phyloP scores from a whole-genome alignment of 1,140 invertebrate genomes.

The Phortica variegata region DNA sequence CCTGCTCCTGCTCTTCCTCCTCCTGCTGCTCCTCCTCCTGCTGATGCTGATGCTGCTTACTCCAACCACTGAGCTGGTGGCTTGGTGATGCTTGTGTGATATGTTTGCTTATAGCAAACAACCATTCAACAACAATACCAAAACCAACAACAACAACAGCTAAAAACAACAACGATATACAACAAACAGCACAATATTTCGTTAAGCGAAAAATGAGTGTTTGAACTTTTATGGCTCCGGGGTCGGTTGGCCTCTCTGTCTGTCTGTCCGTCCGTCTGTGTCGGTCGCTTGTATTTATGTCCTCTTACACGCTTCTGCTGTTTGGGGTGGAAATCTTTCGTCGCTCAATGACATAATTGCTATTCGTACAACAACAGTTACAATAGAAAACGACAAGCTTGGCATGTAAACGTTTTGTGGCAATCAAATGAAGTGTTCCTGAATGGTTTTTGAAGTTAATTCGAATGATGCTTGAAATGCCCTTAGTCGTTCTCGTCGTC shows the following conservation, averaged over 20 bases:
- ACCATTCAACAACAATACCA: background rate
- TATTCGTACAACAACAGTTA: conserved; percentile 53
- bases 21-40: no score
- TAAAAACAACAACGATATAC: conserved; percentile 8
- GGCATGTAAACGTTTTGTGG: conserved; percentile 27
- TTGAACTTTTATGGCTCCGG: conserved; percentile 52
- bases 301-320: background rate
- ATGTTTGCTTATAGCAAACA: no score
- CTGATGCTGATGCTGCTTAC: no score
- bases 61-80: no score
- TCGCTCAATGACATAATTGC: conserved; percentile 50
- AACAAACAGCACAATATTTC: conserved; percentile 28
- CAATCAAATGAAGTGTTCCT: conserved; percentile 57
- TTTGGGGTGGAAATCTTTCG: conserved; percentile 1
- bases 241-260: no score
- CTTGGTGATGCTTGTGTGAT: no score
- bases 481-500: background rate
- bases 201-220: conserved; percentile 53
- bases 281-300: conserved; percentile 5
- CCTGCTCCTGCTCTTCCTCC: no score
- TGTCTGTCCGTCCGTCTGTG: background rate
- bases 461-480: conserved; percentile 48
- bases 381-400: conserved; percentile 37
- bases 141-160: conserved; percentile 9
- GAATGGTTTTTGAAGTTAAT: conserved; percentile 57